Evolutionary conservation across 2,113 vertebrate species (phyloP), one percentile per base, ranked within the genome.

Genomic region (Sminthopsis crassicaudata): DNA sequence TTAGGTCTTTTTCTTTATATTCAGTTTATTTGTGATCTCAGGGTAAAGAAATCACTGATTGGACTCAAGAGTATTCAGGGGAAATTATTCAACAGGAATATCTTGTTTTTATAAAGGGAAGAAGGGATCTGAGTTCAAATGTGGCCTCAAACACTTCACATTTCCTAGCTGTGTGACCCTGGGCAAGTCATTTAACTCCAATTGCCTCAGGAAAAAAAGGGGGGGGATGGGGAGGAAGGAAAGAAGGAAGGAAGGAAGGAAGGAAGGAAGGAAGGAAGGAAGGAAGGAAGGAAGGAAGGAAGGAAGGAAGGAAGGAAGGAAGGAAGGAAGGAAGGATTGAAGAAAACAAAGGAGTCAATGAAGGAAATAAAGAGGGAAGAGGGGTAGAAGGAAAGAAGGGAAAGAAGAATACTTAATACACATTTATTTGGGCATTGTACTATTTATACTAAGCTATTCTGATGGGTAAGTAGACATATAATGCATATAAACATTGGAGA

Each of bases 71-170:
- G 54, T 90, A 1, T 0, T 50, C 55, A 42, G 16, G 46, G 54
- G 67, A 94, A n/a, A 52, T 27, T n/a, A 57, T 24, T 46, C 91
- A 53, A 36, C n/a, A 50, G 14, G 76, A 90, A 93, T 54, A 90
- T 24, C 53, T 93, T 92, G 53, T 53, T 92, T 23, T 26, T 91
- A 91, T 96, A 93, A 96, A 46, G 50, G 9, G 10, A 51, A 9
- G 9, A 51, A 51, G 50, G 50, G 50, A 11, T 7, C 6, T 48
- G 48, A 48, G 48, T 48, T 48, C 48, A 48, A 48, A 48, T 48
- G 5, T 48, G 48, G 48, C 48, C 5, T 48, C 48, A 48, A 7
- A 48, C 48, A 48, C 48, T 48, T 48, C 48, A 48, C 48, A 48
- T 48, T 48, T 48, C 6, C 6, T 48, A 48, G 48, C 48, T 48